phyloP scores from a whole-genome alignment of 30 jellyfish, hydroid and myxozoan genomes.

The Clytia hemisphaerica region DNA sequence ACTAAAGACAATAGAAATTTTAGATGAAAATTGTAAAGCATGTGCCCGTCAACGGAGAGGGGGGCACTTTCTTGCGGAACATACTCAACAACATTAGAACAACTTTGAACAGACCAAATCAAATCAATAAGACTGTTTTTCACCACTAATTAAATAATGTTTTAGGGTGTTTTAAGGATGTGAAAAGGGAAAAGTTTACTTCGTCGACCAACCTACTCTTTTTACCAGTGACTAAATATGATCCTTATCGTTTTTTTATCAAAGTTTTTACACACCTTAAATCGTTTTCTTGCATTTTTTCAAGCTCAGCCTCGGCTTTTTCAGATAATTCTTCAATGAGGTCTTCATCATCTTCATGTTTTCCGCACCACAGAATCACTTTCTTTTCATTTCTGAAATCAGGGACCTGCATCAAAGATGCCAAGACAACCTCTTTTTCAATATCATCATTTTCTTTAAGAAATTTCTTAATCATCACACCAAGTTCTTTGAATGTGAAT shows the following conservation, averaged over 20 bases:
- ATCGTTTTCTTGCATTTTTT: background rate
- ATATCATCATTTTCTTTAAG: constrained; percentile 9
- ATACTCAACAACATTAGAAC: no score
- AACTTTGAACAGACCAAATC: no score
- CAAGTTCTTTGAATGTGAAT: constrained; percentile 19
- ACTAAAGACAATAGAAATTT: background rate
- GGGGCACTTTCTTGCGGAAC: no score
- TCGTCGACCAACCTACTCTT: no score
- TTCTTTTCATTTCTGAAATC: constrained; percentile 5
- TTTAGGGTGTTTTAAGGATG: no score
- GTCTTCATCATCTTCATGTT: constrained; percentile 4
- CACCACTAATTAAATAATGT: no score
- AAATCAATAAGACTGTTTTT: no score
- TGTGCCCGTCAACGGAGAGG: no score
- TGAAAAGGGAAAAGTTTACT: no score
- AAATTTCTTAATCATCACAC: background rate
- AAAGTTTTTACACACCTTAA: background rate
- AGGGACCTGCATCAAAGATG: constrained; percentile 38
- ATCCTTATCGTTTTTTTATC: no score
- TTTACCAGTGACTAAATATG: no score
- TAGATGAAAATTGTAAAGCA: no score
- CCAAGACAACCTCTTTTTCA: constrained; percentile 56
- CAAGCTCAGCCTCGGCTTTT: constrained; percentile 27
- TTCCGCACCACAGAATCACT: constrained; percentile 36
- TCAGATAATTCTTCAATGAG: constrained; percentile 27